These are phyloP conservation scores for Lepidurus arcticus DNA, from an alignment of 1,140 invertebrate species.

Conservation along the genomic window DNA sequence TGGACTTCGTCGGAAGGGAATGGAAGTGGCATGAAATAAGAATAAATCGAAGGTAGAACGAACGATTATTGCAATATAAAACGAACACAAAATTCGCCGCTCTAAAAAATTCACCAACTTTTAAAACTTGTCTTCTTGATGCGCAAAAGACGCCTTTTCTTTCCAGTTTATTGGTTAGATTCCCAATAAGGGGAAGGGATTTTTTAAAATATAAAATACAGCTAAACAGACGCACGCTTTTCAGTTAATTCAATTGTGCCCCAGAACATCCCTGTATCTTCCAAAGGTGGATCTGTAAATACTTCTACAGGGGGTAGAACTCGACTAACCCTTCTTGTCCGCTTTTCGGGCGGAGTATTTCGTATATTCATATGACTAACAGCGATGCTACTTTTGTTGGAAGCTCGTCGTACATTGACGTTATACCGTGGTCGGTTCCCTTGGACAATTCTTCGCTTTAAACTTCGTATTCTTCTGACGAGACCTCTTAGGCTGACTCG, in stretches of 20 bases:
- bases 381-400: constrained; percentile 19
- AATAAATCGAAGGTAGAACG: background rate
- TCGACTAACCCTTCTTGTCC: background rate
- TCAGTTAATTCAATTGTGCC: constrained; percentile 19
- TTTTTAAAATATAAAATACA: no score
- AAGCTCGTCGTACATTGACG: constrained; percentile 8
- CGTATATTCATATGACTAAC: background rate
- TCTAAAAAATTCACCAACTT: background rate
- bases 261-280: constrained; percentile 10
- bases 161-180: background rate
- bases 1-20: constrained; percentile 18
- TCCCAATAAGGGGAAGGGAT: background rate
- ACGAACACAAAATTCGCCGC: background rate
- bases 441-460: background rate
- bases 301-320: background rate
- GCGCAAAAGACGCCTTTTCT: background rate
- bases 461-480: background rate
- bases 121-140: background rate
- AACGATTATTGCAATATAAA: background rate
- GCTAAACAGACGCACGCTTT: background rate
- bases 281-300: background rate
- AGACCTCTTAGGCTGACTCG: background rate
- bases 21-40: background rate
- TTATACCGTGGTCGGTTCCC: constrained; percentile 17
- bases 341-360: constrained; percentile 4